Evolutionary conservation across 1,140 invertebrate species (phyloP), one percentile per base, ranked within the genome.

Genomic region (Episyrphus balteatus): DNA sequence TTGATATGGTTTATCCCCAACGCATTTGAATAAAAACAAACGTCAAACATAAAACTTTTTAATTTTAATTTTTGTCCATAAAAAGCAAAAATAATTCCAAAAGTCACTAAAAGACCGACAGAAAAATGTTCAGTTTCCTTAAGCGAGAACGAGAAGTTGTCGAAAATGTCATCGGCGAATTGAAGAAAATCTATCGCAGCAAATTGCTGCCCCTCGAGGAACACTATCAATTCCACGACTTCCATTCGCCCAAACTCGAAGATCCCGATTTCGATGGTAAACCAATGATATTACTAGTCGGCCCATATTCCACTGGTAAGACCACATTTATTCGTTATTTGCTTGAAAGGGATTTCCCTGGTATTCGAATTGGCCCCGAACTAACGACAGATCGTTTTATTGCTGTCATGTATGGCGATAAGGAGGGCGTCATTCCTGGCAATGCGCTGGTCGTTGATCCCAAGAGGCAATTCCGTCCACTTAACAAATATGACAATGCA

Each of bases 251-350:
- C 51, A 80, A 89, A 55, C 68, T 94, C 12, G 92, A 98, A 65
- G 95, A 99, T 70, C 88, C 95, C 0, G 96, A 99, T 70, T 99
- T 99, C 68, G 92, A 98, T 75, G 93, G 94, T 0, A 98, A 98
- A 64, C 97, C 97, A 0, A 97, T 98, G 92, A 95, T 98, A 46
- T 69, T 98, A 33, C 73, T 99, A 1, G 91, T 99, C 37, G 96
- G 96, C 0, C 95, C 98, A 67, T 99, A 99, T 70, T 98, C 95
- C 0, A 98, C 95, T 2, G 96, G 95, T 52, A 99, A 99, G 76
- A 98, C 95, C 0, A 98, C 94, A 1, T 98, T 98, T 63, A 99
- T 99, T 51, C 86, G 91, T 52, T 95, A 95, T 68, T 71, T 96
- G n/a, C 66, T 96, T 39, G 91, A 95, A 66, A 76, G 87, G 59